Evolutionary conservation across 2,888 invertebrate species (phyloP).

Genomic region (Sinelater perroti): DNA sequence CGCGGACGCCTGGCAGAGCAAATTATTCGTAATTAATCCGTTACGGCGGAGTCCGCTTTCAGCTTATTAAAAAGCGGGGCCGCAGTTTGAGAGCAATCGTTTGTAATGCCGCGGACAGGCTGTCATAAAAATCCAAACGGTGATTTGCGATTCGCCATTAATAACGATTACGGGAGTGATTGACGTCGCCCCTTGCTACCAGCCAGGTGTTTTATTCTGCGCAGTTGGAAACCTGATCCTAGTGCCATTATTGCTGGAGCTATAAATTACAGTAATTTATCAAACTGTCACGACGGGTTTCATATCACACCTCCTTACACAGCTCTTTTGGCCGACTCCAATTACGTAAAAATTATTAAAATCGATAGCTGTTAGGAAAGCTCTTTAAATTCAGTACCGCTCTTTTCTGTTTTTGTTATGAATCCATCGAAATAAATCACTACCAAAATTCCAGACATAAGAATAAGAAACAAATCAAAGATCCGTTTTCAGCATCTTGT

Average conservation of each 20-base stretch:
- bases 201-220: conserved; percentile 17
- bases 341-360: too few relatives aligned
- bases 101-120: conserved; percentile 10
- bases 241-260: conserved; percentile 1
- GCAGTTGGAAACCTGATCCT: conserved; percentile 22
- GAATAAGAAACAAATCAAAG: too few relatives aligned
- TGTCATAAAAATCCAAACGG: conserved; percentile 19
- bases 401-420: too few relatives aligned
- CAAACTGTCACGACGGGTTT: conserved; percentile 10
- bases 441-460: too few relatives aligned
- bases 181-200: conserved; percentile 13
- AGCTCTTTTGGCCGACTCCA: too few relatives aligned
- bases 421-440: too few relatives aligned
- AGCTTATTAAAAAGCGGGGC: conserved; percentile 11
- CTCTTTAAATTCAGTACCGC: too few relatives aligned
- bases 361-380: too few relatives aligned
- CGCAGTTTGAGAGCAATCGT: conserved; percentile 19
- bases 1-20: neutral
- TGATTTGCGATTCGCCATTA: conserved; percentile 23
- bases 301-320: too few relatives aligned
- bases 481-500: too few relatives aligned
- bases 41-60: conserved; percentile 4
- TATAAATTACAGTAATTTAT: conserved; percentile 18
- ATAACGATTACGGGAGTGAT: conserved; percentile 24
- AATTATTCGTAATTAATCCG: conserved; percentile 14